These are phyloP conservation scores for Anthoscopus minutus DNA, from an alignment of 2,113 vertebrate genomes.

Conservation along the genomic window DNA sequence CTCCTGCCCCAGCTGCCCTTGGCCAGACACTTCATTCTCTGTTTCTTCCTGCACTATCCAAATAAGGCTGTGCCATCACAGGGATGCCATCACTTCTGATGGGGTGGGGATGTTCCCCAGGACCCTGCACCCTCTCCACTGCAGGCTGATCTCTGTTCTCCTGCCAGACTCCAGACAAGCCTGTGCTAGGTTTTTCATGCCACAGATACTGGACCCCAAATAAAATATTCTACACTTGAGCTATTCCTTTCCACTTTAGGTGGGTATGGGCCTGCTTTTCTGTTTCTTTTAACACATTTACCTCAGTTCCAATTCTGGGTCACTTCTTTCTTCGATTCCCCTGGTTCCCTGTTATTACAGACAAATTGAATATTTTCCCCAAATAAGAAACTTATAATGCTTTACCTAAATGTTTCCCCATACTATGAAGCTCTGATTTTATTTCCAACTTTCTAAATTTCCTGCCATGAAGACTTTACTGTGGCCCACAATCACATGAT, in stretches of 20 bases:
- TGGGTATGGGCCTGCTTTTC: neutral
- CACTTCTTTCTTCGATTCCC: neutral
- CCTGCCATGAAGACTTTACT: neutral
- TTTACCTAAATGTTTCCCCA: neutral
- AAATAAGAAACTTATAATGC: neutral
- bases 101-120: neutral
- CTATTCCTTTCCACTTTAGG: neutral
- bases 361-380: neutral
- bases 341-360: neutral
- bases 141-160: neutral
- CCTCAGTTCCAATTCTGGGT: neutral
- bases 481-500: neutral
- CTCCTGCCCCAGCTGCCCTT: neutral
- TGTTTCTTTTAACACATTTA: neutral
- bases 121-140: neutral
- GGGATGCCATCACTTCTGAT: rapidly evolving
- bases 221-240: no score
- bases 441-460: neutral
- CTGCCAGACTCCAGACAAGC: neutral
- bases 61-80: rapidly evolving
- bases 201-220: neutral
- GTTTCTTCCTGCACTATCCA: neutral
- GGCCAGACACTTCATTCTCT: neutral
- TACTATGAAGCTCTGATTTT: neutral
- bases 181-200: neutral